phyloP scores from a whole-genome alignment of 1,140 invertebrate genomes.

The Cryptotermes secundus region DNA sequence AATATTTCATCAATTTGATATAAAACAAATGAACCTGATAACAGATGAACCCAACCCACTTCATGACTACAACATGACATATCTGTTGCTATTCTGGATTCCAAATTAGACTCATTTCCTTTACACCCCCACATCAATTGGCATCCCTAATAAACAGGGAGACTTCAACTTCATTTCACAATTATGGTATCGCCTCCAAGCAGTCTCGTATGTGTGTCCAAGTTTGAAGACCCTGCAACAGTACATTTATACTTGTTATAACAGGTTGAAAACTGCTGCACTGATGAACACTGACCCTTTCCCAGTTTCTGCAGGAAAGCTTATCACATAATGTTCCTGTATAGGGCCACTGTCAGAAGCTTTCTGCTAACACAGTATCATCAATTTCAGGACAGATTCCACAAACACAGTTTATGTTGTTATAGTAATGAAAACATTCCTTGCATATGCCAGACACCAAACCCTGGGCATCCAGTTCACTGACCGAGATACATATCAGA shows the following conservation, averaged over 20 bases:
- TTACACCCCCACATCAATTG: not conserved
- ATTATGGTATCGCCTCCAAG: constrained; percentile 61
- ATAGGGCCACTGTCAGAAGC: constrained; percentile 28
- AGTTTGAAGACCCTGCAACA: constrained; percentile 66
- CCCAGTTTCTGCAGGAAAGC: not conserved
- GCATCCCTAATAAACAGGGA: not conserved
- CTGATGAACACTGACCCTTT: too few relatives aligned
- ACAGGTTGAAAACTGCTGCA: not conserved
- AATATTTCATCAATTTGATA: not conserved
- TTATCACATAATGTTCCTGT: constrained; percentile 28
- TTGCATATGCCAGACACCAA: too few relatives aligned
- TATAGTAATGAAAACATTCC: not conserved
- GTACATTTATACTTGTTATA: constrained; percentile 31
- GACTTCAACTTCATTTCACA: not conserved
- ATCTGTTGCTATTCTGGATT: not conserved
- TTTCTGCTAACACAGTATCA: constrained; percentile 19
- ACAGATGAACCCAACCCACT: not conserved
- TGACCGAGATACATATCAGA: too few relatives aligned
- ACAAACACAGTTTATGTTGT: constrained; percentile 10
- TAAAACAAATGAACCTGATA: not conserved
- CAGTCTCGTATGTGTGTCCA: constrained; percentile 75
- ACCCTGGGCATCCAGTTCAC: too few relatives aligned
- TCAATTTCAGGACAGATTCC: constrained; percentile 22
- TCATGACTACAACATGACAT: too few relatives aligned
- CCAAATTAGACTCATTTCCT: not conserved